These are phyloP conservation scores for Micropoecilia bifurca DNA, from an alignment of 2,797 vertebrate genomes.

Conservation along the genomic window DNA sequence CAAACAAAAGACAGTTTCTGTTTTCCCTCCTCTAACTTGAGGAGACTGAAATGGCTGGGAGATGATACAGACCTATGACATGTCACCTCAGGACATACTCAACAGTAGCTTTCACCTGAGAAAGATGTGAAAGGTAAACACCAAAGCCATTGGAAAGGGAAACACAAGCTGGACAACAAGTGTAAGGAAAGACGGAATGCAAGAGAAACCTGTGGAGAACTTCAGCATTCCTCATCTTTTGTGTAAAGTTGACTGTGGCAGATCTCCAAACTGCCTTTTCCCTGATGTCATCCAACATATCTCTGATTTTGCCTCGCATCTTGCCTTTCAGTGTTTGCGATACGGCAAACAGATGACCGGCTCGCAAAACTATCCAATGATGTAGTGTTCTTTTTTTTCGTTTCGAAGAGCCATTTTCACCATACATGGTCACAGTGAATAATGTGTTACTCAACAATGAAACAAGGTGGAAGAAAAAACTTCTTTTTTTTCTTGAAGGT, in stretches of 20 bases:
- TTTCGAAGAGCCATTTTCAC: constrained; percentile 41
- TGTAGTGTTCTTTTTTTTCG: constrained; percentile 36
- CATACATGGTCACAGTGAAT: constrained; percentile 65
- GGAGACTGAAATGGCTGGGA: constrained; percentile 47
- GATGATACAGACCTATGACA: constrained; percentile 45
- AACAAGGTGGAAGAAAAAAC: constrained; percentile 16
- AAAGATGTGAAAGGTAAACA: constrained; percentile 23
- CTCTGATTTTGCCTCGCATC: constrained; percentile 63
- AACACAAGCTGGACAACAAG: constrained; percentile 29
- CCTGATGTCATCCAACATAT: constrained; percentile 70
- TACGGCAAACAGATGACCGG: constrained; percentile 71
- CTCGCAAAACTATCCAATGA: constrained; percentile 59
- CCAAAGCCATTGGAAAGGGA: constrained; percentile 17
- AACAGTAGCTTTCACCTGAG: constrained; percentile 28
- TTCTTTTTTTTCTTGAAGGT: neutral
- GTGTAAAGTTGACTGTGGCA: constrained; percentile 46
- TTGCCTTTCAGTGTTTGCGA: constrained; percentile 46
- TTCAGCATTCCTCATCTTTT: constrained; percentile 35
- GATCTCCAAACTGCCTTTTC: constrained; percentile 63
- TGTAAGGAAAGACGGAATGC: constrained; percentile 5
- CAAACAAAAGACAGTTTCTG: constrained; percentile 61
- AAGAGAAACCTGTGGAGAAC: constrained; percentile 22
- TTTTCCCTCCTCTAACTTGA: constrained; percentile 45
- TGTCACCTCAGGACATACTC: constrained; percentile 46
- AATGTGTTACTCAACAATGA: constrained; percentile 46